A percentile compares a stretch with the other conserved stretches of the same genome.
Conservation (phyloP, 2,888 invertebrate species). For the Agelastica alni region DNA sequence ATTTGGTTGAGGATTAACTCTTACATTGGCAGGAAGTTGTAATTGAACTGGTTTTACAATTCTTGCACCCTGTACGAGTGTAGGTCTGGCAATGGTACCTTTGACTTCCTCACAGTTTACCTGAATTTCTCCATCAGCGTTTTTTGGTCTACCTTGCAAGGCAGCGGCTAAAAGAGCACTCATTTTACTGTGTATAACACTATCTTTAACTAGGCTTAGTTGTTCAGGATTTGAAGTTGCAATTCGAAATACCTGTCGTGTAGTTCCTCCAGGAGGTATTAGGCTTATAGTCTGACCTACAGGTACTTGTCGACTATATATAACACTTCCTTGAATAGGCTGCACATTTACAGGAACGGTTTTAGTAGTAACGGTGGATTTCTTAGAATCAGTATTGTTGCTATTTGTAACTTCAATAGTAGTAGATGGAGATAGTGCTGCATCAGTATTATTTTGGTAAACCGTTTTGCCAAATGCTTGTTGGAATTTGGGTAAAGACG, state of each 20-base stretch:
- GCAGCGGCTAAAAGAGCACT: constrained; percentile 58
- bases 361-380: constrained; percentile 50
- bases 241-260: constrained; percentile 54
- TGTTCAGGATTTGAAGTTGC: constrained; percentile 55
- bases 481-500: constrained; percentile 73
- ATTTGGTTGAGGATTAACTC: constrained; percentile 61
- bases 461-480: constrained; percentile 78
- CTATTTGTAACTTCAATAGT: constrained; percentile 30
- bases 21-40: constrained; percentile 66
- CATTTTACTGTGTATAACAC: constrained; percentile 58
- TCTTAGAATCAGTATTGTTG: constrained; percentile 30
- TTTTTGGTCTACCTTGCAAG: constrained; percentile 53
- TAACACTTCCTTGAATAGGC: constrained; percentile 70
- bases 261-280: constrained; percentile 56
- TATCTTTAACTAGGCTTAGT: constrained; percentile 55
- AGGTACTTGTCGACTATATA: constrained; percentile 74
- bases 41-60: constrained; percentile 60
- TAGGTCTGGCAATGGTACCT: constrained; percentile 53
- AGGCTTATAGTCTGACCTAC: constrained; percentile 66
- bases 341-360: constrained; percentile 62
- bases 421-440: constrained; percentile 35
- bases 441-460: constrained; percentile 56
- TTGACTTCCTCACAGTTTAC: constrained; percentile 34
- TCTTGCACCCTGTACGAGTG: constrained; percentile 63
- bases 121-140: constrained; percentile 41